Percentiles rank a stretch among this genome's conserved stretches.
Evolutionary conservation across 1,140 invertebrate genomes (phyloP).

Genomic region (Drosophila baimaii): DNA sequence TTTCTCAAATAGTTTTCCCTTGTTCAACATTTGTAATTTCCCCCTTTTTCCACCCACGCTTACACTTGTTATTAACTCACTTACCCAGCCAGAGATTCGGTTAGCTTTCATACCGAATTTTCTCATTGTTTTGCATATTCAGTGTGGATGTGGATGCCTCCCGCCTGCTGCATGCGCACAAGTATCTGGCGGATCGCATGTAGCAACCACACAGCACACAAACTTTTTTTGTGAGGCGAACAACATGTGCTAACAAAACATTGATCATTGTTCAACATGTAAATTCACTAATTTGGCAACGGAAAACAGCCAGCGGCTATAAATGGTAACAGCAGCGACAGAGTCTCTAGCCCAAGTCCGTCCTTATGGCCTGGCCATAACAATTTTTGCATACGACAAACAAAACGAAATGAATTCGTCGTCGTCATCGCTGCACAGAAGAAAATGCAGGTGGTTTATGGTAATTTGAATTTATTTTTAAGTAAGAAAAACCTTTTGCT

Average conservation of each 20-base stretch:
- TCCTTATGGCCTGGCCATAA: slow-evolving; percentile 66
- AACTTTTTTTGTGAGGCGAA: slow-evolving; percentile 63
- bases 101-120: slow-evolving; percentile 35
- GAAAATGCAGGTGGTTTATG: not conserved
- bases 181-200: slow-evolving; percentile 43
- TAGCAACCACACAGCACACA: slow-evolving; percentile 25
- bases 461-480: not conserved
- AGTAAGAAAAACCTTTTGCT: no score
- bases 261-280: slow-evolving; percentile 83
- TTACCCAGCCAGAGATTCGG: slow-evolving; percentile 27
- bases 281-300: slow-evolving; percentile 83
- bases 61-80: slow-evolving; percentile 52
- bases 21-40: slow-evolving; percentile 3
- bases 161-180: slow-evolving; percentile 25
- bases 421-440: slow-evolving; percentile 37
- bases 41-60: slow-evolving; percentile 18
- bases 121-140: slow-evolving; percentile 63
- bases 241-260: slow-evolving; percentile 83
- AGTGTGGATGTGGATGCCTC: slow-evolving; percentile 33
- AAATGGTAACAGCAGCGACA: slow-evolving; percentile 76
- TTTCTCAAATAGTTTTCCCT: not conserved
- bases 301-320: slow-evolving; percentile 71
- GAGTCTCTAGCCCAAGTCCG: slow-evolving; percentile 35
- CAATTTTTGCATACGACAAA: slow-evolving; percentile 78
- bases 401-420: slow-evolving; percentile 73